phyloP scores from a whole-genome alignment of 2,888 invertebrate genomes.

The Coenonympha glycerion region DNA sequence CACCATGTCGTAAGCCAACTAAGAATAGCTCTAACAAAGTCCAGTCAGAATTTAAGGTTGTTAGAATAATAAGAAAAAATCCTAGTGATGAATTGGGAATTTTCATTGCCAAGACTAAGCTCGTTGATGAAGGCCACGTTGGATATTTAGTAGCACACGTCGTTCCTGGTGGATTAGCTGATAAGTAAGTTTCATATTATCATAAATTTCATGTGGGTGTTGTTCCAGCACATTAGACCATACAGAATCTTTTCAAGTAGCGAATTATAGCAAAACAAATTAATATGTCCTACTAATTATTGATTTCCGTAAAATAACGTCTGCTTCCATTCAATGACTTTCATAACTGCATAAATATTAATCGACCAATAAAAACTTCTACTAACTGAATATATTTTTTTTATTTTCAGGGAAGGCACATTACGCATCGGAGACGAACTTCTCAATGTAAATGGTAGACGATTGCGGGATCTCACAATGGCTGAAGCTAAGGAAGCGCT shows the following conservation, averaged over 20 bases:
- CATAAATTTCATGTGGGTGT: too few relatives aligned
- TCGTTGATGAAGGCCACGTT: slow-evolving; percentile 76
- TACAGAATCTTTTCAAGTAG: too few relatives aligned
- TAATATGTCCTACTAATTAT: too few relatives aligned
- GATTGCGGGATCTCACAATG: slow-evolving; percentile 80
- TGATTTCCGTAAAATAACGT: too few relatives aligned
- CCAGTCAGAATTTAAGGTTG: slow-evolving; percentile 63
- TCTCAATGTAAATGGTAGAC: slow-evolving; percentile 82
- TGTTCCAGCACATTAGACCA: too few relatives aligned
- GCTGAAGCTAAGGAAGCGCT: slow-evolving; percentile 80
- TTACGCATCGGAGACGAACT: slow-evolving; percentile 82
- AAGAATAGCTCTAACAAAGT: slow-evolving; percentile 50
- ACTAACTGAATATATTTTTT: background rate
- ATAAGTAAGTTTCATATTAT: slow-evolving; percentile 68
- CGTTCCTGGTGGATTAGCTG: slow-evolving; percentile 81
- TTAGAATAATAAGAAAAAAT: slow-evolving; percentile 74
- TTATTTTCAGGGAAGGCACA: slow-evolving; percentile 74
- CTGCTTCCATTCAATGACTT: too few relatives aligned
- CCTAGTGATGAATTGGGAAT: slow-evolving; percentile 81
- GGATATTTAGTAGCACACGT: slow-evolving; percentile 83
- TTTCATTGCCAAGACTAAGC: slow-evolving; percentile 80
- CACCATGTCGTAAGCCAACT: slow-evolving; percentile 59
- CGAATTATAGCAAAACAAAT: too few relatives aligned
- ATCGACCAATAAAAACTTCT: background rate
- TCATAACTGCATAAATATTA: background rate